These are phyloP conservation scores for Julus scandinavius DNA, from an alignment of 2,888 invertebrate species.

Conservation along the genomic window DNA sequence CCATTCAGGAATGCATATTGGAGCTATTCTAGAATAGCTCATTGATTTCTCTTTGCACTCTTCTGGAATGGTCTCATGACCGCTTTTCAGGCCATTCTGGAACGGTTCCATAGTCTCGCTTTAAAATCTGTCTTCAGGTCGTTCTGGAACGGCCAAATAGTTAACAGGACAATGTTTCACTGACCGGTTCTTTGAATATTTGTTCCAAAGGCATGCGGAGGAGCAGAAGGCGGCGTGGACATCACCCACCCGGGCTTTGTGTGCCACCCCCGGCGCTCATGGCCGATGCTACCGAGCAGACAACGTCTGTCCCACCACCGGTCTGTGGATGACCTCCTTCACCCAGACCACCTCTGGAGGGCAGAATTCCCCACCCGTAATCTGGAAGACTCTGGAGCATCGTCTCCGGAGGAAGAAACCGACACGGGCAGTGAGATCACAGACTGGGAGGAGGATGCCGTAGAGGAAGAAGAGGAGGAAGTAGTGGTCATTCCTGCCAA, in stretches of 20 bases:
- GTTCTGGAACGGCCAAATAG: no score
- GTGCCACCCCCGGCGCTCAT: constrained; percentile 57
- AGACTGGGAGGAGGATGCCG: constrained; percentile 48
- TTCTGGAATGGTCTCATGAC: no score
- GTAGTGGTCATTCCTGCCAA: constrained; percentile 61
- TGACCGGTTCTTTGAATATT: neutral
- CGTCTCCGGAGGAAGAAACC: constrained; percentile 30
- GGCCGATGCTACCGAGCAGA: constrained; percentile 57
- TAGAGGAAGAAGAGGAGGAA: constrained; percentile 61
- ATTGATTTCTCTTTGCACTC: no score
- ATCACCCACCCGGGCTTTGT: constrained; percentile 58
- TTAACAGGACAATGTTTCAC: no score
- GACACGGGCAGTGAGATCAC: constrained; percentile 43
- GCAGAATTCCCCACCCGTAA: constrained; percentile 56
- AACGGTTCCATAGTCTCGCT: no score
- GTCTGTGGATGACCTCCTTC: constrained; percentile 53
- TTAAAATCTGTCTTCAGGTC: no score
- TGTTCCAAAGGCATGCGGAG: neutral
- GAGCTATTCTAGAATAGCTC: no score
- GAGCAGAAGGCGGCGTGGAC: constrained; percentile 3
- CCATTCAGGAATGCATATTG: no score
- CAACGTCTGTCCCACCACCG: constrained; percentile 52
- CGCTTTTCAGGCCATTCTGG: no score
- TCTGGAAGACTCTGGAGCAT: neutral
- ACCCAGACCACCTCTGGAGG: constrained; percentile 58